Evolutionary conservation across 2,113 vertebrate species (phyloP).

Genomic region (Syrmaticus mikado): DNA sequence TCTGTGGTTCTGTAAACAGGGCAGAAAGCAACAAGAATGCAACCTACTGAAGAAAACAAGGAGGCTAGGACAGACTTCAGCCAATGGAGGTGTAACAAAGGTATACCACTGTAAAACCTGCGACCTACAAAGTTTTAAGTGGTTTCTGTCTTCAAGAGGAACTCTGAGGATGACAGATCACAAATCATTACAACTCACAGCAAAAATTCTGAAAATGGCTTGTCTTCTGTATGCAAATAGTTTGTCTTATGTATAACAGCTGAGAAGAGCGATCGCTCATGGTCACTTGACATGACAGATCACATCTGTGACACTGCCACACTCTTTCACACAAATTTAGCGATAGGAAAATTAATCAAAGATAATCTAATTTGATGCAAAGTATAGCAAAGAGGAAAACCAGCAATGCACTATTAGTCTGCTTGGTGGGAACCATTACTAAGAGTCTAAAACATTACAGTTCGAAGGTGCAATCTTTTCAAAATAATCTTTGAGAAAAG

Average conservation of each 20-base stretch:
- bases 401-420: neutral
- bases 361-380: neutral
- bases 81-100: neutral
- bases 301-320: neutral
- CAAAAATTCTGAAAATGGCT: neutral
- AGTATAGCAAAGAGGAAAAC: neutral
- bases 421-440: neutral
- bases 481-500: neutral
- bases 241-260: neutral
- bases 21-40: neutral
- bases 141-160: neutral
- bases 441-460: neutral
- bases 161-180: neutral
- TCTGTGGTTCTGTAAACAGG: neutral
- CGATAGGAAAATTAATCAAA: slow-evolving; percentile 18
- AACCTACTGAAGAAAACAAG: neutral
- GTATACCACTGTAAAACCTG: neutral
- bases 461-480: neutral
- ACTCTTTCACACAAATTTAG: neutral
- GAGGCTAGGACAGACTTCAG: neutral
- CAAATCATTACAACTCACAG: slow-evolving; percentile 6
- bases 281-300: neutral
- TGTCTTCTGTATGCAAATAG: neutral
- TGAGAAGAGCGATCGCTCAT: neutral
- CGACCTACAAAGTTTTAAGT: neutral